phyloP scores from a whole-genome alignment of 2,888 invertebrate genomes.

The Heteromurus nitidus region DNA sequence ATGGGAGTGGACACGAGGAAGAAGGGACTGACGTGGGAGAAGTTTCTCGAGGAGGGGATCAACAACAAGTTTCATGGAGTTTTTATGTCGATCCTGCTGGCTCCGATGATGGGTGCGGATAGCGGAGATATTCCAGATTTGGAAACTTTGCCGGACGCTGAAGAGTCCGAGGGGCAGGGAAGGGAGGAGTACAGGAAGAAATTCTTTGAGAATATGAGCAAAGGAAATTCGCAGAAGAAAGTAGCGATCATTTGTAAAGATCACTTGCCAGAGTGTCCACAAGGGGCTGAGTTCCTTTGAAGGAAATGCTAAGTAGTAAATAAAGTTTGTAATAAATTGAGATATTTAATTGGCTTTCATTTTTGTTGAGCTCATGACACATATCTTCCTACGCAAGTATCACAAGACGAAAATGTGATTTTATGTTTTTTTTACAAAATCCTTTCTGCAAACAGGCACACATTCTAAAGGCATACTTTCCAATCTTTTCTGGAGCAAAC shows the following conservation, averaged over 20 bases:
- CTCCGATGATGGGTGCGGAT: constrained; percentile 63
- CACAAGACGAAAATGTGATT: no score
- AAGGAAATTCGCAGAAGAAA: constrained; percentile 4
- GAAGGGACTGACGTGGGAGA: constrained; percentile 60
- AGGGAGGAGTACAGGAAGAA: constrained; percentile 44
- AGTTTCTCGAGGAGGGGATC: constrained; percentile 64
- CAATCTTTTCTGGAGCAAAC: no score
- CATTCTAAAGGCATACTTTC: no score
- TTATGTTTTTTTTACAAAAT: no score
- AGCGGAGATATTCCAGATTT: constrained; percentile 69
- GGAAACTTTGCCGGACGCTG: constrained; percentile 63
- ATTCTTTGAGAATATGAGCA: constrained; percentile 31
- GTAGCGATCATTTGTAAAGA: constrained; percentile 3
- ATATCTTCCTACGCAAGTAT: no score
- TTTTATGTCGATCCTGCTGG: constrained; percentile 65
- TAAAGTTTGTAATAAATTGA: no score
- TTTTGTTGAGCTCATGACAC: no score
- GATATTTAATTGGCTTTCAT: no score
- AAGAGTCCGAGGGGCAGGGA: constrained; percentile 28
- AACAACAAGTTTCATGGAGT: constrained; percentile 65
- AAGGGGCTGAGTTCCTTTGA: no score
- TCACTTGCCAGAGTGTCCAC: constrained; percentile 42
- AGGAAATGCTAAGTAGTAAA: no score
- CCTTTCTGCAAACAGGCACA: no score
- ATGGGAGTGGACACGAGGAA: constrained; percentile 62